Percentiles rank a stretch among this genome's conserved stretches.
Conservation (phyloP, 2,888 invertebrate species). For the Paralinhomoeus sp. region DNA sequence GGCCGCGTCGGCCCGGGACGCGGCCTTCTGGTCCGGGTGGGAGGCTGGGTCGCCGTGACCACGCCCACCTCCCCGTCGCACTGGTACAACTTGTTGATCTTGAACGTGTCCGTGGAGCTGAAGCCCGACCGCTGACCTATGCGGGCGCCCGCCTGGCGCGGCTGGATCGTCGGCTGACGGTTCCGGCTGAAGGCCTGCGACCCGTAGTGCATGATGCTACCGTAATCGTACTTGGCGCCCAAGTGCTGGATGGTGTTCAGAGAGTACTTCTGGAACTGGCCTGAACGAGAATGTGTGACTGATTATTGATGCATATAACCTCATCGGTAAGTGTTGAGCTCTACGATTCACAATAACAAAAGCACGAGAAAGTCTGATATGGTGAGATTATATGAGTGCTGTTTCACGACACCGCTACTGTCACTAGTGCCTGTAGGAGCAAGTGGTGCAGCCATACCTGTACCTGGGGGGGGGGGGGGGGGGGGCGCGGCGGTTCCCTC, state of each 20-base stretch:
- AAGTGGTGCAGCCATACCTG: too few relatives aligned
- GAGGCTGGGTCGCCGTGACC: too few relatives aligned
- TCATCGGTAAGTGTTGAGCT: too few relatives aligned
- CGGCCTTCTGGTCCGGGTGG: too few relatives aligned
- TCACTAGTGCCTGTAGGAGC: not conserved
- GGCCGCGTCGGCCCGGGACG: too few relatives aligned
- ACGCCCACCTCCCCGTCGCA: slow-evolving; percentile 7
- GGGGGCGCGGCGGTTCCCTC: too few relatives aligned
- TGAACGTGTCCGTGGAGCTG: slow-evolving; percentile 18
- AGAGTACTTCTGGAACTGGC: slow-evolving; percentile 23
- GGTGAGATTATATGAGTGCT: too few relatives aligned
- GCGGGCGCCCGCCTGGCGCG: slow-evolving; percentile 14
- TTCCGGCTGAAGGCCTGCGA: slow-evolving; percentile 20
- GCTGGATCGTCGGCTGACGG: slow-evolving; percentile 21
- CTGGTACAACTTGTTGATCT: slow-evolving; percentile 21
- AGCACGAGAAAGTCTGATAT: too few relatives aligned
- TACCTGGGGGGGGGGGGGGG: too few relatives aligned
- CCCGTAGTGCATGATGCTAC: slow-evolving; percentile 23
- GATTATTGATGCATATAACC: too few relatives aligned
- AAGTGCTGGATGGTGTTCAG: slow-evolving; percentile 18
- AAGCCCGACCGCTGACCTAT: slow-evolving; percentile 22
- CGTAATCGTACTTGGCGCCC: slow-evolving; percentile 20
- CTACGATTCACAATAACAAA: too few relatives aligned
- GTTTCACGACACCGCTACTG: not conserved
- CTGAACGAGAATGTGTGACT: slow-evolving; percentile 5